Evolutionary conservation across 53 echinoderm and acorn worm genomes (phyloP), one percentile per base, ranked within the genome.

Genomic region (Holothuria leucospilota): DNA sequence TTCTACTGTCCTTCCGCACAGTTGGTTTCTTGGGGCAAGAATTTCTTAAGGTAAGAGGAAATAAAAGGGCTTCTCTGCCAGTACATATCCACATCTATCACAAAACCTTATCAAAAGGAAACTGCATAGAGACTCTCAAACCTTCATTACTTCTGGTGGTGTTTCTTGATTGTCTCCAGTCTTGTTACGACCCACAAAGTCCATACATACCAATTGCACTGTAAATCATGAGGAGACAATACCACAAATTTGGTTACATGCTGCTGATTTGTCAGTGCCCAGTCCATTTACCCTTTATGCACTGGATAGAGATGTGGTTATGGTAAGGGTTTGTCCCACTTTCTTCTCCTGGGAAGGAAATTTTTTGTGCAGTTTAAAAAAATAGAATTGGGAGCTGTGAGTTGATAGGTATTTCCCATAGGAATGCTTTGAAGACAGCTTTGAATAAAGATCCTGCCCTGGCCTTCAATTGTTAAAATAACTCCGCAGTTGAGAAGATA

Each of bases 151-250:
- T 13, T 52, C 52, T 11, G 66, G 66, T n/a, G n/a, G n/a, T 1
- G 66, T 66, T 66, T 10, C 18, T 21, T 66, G 26, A 66, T 27
- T 14, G 13, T 66, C 66, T 18, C 14, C 66, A 29, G 8, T 66
- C 5, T 58, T 12, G 82, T 8, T n/a, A 61, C 58, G n/a, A 0
- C 7, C 4, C 2, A 38, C 5, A 71, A 81, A 13, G 39, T 70
- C 1, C n/a, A 69, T 8, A 14, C 12, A 1, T 81, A 88, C 6
- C 21, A 29, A n/a, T 20, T 85, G 0, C 13, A 20, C 27, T 74
- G 85, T n/a, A n/a, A 94, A 94, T 59, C 91, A 94, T 84, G 94
- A 91, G 23, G 91, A 91, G 68, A 81, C 86, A n/a, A 8, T 62
- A 89, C n/a, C 94, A 5, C 91, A 86, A 21, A 91, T 94, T 28